Conservation (phyloP, 2,113 vertebrate genomes). For the Empidonax traillii region DNA sequence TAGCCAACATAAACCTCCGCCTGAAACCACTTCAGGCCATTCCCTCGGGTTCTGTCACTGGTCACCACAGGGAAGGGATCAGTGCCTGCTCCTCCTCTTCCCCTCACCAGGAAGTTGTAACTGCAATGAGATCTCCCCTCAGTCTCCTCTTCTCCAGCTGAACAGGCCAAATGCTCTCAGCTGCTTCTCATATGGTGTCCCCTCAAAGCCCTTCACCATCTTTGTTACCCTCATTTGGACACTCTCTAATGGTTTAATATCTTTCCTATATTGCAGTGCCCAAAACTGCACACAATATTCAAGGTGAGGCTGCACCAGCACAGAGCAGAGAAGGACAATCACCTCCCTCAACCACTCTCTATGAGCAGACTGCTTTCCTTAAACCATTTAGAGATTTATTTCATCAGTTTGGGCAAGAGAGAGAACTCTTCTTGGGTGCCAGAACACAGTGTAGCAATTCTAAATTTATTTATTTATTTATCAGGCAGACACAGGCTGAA, state of each 20-base stretch:
- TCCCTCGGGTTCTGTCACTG: neutral
- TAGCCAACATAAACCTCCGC: neutral
- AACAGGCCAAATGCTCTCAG: neutral
- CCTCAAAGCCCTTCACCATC: neutral
- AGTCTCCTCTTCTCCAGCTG: neutral
- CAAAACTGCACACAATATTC: neutral
- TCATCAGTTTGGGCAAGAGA: neutral
- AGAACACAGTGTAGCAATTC: neutral
- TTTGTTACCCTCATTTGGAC: neutral
- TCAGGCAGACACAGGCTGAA: neutral
- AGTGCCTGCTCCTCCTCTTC: neutral
- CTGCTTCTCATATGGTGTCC: neutral
- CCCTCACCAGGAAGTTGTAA: neutral
- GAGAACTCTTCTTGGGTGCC: neutral
- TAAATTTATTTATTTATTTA: neutral
- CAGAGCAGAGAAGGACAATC: neutral
- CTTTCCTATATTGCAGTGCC: neutral
- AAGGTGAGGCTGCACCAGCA: neutral
- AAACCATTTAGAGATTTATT: neutral
- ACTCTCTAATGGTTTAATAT: neutral
- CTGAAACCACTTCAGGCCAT: neutral
- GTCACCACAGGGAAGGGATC: neutral
- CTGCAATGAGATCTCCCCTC: neutral
- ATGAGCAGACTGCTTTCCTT: neutral
- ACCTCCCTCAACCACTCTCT: neutral